Evolutionary conservation across 2,888 invertebrate species (phyloP).

Genomic region (Meteorus colon): DNA sequence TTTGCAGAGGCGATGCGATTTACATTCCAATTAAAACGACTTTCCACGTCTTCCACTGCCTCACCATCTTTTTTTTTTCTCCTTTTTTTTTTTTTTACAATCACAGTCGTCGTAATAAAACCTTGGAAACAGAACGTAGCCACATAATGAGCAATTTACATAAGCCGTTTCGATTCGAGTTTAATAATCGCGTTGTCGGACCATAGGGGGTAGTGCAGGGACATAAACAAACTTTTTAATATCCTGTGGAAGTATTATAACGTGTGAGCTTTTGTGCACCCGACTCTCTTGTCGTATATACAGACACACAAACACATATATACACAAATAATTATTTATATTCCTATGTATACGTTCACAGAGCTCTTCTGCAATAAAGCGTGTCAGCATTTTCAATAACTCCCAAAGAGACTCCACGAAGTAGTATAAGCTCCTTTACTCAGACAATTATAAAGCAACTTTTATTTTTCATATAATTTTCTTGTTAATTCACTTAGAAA

Average conservation of each 20-base stretch:
- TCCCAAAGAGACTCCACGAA: constrained; percentile 30
- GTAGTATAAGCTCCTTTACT: background rate
- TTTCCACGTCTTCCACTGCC: constrained; percentile 33
- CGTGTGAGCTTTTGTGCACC: constrained; percentile 25
- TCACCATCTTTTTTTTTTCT: constrained; percentile 37
- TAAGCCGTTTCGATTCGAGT: constrained; percentile 64
- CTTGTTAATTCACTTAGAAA: background rate
- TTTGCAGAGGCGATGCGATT: constrained; percentile 29
- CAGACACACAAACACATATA: background rate
- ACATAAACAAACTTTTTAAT: constrained; percentile 60
- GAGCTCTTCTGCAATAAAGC: constrained; percentile 9
- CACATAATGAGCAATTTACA: constrained; percentile 68
- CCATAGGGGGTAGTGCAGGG: constrained; percentile 27
- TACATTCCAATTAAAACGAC: constrained; percentile 67
- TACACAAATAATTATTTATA: background rate
- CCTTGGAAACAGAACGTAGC: constrained; percentile 58
- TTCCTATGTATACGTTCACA: background rate
- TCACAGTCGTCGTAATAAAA: constrained; percentile 59
- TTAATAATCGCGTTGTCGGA: constrained; percentile 59
- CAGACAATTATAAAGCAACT: constrained; percentile 6
- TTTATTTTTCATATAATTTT: constrained; percentile 10
- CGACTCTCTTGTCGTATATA: constrained; percentile 23
- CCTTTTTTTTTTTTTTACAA: constrained; percentile 31
- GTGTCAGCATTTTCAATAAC: constrained; percentile 38
- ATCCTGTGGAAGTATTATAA: constrained; percentile 43